Conservation (phyloP, 2,888 invertebrate genomes). For the Melipona bicolor region DNA sequence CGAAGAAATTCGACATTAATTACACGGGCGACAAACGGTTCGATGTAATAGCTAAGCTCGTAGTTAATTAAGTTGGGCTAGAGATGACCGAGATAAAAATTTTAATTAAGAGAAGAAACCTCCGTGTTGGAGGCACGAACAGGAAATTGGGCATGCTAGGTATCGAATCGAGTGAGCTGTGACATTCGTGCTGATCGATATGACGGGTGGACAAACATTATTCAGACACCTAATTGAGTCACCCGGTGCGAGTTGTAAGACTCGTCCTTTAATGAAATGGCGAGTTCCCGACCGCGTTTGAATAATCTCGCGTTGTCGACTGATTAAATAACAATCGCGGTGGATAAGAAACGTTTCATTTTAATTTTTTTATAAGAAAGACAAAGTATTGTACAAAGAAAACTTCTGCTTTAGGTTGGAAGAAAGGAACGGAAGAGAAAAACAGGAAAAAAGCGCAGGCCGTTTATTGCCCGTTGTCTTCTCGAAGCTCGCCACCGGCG, state of each 20-base stretch:
- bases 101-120: slow-evolving; percentile 27
- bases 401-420: too few species aligned
- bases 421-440: neutral
- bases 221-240: neutral
- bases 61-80: slow-evolving; percentile 28
- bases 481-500: slow-evolving; percentile 5
- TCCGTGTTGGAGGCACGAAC: neutral
- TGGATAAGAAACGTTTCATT: too few species aligned
- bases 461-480: slow-evolving; percentile 3
- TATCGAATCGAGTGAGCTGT: slow-evolving; percentile 11
- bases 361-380: too few species aligned
- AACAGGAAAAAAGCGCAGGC: neutral
- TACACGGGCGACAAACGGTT: neutral
- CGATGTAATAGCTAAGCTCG: neutral
- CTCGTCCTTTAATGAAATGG: too few species aligned
- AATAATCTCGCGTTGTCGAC: too few species aligned
- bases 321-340: too few species aligned
- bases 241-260: too few species aligned
- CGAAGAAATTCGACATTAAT: neutral
- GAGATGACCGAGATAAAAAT: slow-evolving; percentile 17
- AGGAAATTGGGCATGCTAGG: slow-evolving; percentile 18
- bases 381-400: too few species aligned
- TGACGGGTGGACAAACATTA: neutral
- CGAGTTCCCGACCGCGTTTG: too few species aligned
- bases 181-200: slow-evolving; percentile 8